Evolutionary conservation across 2,888 invertebrate genomes (phyloP), one percentile per base, ranked within the genome.

Genomic region (Philhelius pedissequus): DNA sequence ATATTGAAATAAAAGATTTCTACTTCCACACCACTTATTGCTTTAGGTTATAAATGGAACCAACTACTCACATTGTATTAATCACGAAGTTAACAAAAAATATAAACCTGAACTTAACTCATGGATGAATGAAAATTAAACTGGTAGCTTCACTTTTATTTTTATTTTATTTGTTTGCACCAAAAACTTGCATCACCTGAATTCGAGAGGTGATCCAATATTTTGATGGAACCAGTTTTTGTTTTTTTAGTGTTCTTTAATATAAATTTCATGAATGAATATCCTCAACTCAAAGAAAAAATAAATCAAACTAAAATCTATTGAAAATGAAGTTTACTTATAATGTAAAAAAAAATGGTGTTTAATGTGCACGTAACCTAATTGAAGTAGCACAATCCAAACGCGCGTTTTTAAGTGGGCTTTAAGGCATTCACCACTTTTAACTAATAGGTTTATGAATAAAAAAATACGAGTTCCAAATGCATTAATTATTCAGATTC

Each of bases 121-220:
- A 74, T 79, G 74, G n/a, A 74, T 79, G 74, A 74, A 79, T 74
- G 79, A 79, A 79, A 79, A 52, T 32, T 50, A 79, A 79, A 79
- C 74, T 60, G 66, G 73, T 71, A 73, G 58, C 73, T 22, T 58
- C 18, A 54, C 9, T 18, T 75, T 43, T 13, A 38, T 4, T 25
- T 27, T 43, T 30, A 20, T 15, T 50, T 27, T 20, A 50, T 56
- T 40, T 18, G 25, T 35, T 32, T 7, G 1, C 9, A 18, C 13
- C 38, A 35, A 15, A 56, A 32, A 58, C 40, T 32, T 35, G 45
- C 74, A 74, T 74, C 60, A 52, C 13, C 58, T 52, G 13, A 54
- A 66, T 73, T 48, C 22, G 20, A 60, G 22, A 43, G 27, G 32
- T 45, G 32, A 68, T 25, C 50, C 18, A 70, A 66, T 22, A 62